Conservation (phyloP, 2,113 vertebrate genomes). For the Thalassarche chlororhynchos region DNA sequence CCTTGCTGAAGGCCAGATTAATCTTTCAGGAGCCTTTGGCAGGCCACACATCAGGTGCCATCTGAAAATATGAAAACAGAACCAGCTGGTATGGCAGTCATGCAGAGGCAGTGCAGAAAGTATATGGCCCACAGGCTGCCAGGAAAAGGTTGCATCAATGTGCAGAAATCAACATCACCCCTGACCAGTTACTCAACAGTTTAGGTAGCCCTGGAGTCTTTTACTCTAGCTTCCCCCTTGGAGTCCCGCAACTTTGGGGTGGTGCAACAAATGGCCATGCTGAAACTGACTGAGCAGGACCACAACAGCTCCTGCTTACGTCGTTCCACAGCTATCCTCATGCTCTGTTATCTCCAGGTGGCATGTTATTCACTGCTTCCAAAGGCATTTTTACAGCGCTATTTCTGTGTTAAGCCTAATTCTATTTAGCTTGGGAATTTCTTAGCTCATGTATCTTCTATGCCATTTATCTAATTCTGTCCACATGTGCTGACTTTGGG, state of each 20-base stretch:
- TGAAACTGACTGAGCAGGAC: fast-evolving
- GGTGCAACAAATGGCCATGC: not conserved
- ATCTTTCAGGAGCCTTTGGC: not conserved
- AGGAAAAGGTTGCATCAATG: not conserved
- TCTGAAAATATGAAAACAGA: not conserved
- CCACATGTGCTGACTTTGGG: not conserved
- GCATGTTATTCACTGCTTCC: not conserved
- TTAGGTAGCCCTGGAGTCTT: not conserved
- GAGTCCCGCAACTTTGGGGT: not conserved
- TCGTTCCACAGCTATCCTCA: not conserved
- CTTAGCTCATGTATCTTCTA: not conserved
- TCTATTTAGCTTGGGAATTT: not conserved
- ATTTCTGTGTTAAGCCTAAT: not conserved
- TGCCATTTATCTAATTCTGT: not conserved
- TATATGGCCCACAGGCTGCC: not conserved
- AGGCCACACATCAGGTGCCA: not conserved
- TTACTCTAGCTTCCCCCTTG: not conserved
- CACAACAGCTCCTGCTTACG: not conserved
- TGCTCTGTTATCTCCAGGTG: not conserved
- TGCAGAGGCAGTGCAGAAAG: not conserved
- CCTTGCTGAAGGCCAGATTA: not conserved
- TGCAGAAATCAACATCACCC: not conserved
- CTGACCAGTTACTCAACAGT: not conserved
- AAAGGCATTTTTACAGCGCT: not conserved
- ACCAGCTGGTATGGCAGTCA: not conserved